A percentile compares a stretch with the other conserved stretches of the same genome.
phyloP scores from a whole-genome alignment of 2,888 invertebrate genomes.

The Meiosimyza decipiens region DNA sequence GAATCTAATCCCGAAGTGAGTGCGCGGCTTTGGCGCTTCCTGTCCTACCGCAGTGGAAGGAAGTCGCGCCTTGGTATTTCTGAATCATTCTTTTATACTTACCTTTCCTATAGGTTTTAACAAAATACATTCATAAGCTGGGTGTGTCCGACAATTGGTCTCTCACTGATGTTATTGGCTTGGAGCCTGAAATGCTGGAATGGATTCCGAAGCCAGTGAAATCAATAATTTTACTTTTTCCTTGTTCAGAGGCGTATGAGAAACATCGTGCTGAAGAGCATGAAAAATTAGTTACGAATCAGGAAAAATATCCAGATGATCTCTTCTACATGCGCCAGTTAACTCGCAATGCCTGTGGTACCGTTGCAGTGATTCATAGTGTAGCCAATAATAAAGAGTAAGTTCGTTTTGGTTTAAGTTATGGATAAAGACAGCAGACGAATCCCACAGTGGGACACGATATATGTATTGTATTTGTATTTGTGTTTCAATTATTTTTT shows the following conservation, averaged over 20 bases:
- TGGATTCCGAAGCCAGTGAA: conserved; percentile 85
- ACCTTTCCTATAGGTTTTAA: conserved; percentile 68
- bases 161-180: conserved; percentile 90
- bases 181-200: conserved; percentile 87
- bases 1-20: conserved; percentile 72
- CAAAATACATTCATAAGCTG: conserved; percentile 81
- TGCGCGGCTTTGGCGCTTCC: not conserved
- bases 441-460: not conserved
- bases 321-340: conserved; percentile 91
- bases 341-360: conserved; percentile 96
- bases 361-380: conserved; percentile 94
- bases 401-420: conserved; percentile 25
- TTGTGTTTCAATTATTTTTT: no score
- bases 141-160: conserved; percentile 85
- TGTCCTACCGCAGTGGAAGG: no score
- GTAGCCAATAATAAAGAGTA: conserved; percentile 86
- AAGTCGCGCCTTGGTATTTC: no score
- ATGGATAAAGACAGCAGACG: not conserved
- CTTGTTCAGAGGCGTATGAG: conserved; percentile 81
- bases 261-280: conserved; percentile 77
- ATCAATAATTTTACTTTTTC: conserved; percentile 90
- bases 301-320: conserved; percentile 73
- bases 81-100: conserved; percentile 27
- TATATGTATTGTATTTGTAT: no score
- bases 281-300: conserved; percentile 71